Conservation (phyloP, 2,888 invertebrate genomes). For the Carterocephalus palaemon region DNA sequence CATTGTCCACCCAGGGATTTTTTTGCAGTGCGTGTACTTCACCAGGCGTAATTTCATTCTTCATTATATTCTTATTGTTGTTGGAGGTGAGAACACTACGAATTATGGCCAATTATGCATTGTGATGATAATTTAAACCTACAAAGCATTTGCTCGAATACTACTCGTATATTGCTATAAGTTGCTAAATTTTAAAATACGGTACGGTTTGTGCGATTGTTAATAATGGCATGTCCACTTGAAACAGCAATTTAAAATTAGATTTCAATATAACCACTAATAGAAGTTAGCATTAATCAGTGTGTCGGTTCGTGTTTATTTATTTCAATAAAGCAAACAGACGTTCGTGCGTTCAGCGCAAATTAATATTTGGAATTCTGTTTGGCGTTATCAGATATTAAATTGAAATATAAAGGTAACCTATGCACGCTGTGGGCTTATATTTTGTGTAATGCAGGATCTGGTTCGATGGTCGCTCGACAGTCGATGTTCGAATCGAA, state of each 20-base stretch:
- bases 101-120: conserved; percentile 14
- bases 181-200: background rate
- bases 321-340: too few relatives aligned
- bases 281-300: too few relatives aligned
- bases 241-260: too few relatives aligned
- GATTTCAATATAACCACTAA: too few relatives aligned
- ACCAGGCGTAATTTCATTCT: conserved; percentile 19
- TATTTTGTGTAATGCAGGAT: background rate
- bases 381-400: background rate
- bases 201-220: too few relatives aligned
- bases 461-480: background rate
- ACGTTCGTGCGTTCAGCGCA: too few relatives aligned
- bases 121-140: conserved; percentile 15
- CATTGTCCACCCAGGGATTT: conserved; percentile 18
- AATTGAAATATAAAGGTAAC: background rate
- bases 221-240: too few relatives aligned
- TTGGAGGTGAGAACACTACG: conserved; percentile 16
- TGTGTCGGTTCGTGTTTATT: too few relatives aligned
- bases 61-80: too few relatives aligned
- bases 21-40: conserved; percentile 15
- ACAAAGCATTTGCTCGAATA: background rate
- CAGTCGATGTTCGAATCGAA: too few relatives aligned
- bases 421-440: background rate
- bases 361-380: background rate
- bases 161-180: background rate